Percentiles rank a stretch among this genome's conserved stretches.
Evolutionary conservation across 2,113 vertebrate genomes (phyloP).

Genomic region (Galbula dea): DNA sequence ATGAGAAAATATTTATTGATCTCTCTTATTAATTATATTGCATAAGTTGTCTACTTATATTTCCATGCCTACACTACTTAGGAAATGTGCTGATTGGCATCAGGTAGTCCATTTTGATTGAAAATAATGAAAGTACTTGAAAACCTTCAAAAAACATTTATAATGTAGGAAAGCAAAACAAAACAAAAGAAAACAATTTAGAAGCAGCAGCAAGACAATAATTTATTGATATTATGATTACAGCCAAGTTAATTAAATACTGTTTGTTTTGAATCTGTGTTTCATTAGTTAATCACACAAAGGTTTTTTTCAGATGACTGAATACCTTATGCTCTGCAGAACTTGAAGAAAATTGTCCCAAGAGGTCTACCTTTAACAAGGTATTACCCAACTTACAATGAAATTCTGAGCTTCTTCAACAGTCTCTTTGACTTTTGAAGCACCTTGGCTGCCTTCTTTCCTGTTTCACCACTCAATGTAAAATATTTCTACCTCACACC

Average conservation of each 20-base stretch:
- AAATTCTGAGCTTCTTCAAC: not conserved
- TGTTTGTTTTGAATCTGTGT: not conserved
- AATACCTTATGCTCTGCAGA: not conserved
- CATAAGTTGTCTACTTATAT: not conserved
- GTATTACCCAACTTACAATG: not conserved
- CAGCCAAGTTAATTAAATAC: not conserved
- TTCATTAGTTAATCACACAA: not conserved
- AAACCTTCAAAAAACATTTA: not conserved
- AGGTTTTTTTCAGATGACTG: not conserved
- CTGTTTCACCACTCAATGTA: not conserved
- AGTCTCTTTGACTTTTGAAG: not conserved
- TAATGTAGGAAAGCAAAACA: not conserved
- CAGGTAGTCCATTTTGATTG: not conserved
- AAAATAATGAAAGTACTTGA: not conserved
- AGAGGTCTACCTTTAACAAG: not conserved
- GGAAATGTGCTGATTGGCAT: not conserved
- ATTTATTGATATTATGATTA: not conserved
- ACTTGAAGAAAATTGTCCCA: not conserved
- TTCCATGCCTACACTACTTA: not conserved
- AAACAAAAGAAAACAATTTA: not conserved
- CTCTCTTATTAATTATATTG: not conserved
- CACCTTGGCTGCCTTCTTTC: not conserved
- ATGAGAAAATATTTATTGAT: not conserved
- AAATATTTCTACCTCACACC: too few relatives aligned
- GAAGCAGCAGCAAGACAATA: not conserved